These are phyloP conservation scores for Platycheirus albimanus DNA, from an alignment of 2,888 invertebrate species.

Conservation along the genomic window DNA sequence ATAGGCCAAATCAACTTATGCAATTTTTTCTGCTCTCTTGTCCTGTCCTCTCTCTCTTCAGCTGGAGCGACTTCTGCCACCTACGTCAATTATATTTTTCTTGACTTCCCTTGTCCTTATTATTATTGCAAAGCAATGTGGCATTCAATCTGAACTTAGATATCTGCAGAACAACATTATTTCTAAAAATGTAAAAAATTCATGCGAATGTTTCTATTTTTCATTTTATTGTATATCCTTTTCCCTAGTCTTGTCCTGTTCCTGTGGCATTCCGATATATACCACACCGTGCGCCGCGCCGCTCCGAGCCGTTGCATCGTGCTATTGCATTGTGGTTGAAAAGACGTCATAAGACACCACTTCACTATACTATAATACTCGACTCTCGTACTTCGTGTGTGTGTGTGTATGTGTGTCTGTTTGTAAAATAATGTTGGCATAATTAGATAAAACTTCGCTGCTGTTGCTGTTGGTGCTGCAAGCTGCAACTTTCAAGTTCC, in stretches of 20 bases:
- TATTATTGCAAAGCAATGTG: conserved; percentile 8
- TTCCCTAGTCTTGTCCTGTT: conserved; percentile 29
- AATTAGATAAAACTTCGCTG: conserved; percentile 69
- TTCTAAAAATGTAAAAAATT: conserved; percentile 39
- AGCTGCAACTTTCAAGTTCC: too few relatives aligned
- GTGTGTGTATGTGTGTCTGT: conserved; percentile 10
- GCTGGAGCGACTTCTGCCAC: conserved; percentile 3
- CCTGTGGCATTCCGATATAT: conserved; percentile 29
- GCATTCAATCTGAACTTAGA: conserved; percentile 46
- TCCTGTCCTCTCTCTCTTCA: too few relatives aligned
- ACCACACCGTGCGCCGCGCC: too few relatives aligned
- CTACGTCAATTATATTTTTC: conserved; percentile 56
- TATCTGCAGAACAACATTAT: conserved; percentile 38
- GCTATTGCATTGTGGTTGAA: conserved; percentile 38
- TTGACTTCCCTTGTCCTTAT: conserved; percentile 17
- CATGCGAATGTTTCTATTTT: conserved; percentile 10
- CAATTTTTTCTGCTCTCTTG: neutral
- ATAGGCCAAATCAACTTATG: conserved; percentile 26
- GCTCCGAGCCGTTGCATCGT: too few relatives aligned
- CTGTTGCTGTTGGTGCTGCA: too few relatives aligned
- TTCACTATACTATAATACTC: too few relatives aligned
- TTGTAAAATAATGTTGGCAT: conserved; percentile 59
- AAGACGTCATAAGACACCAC: conserved; percentile 38
- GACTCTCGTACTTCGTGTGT: too few relatives aligned
- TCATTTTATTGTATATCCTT: neutral